Evolutionary conservation across 2,888 invertebrate species (phyloP).

Genomic region (Deilephila elpenor): DNA sequence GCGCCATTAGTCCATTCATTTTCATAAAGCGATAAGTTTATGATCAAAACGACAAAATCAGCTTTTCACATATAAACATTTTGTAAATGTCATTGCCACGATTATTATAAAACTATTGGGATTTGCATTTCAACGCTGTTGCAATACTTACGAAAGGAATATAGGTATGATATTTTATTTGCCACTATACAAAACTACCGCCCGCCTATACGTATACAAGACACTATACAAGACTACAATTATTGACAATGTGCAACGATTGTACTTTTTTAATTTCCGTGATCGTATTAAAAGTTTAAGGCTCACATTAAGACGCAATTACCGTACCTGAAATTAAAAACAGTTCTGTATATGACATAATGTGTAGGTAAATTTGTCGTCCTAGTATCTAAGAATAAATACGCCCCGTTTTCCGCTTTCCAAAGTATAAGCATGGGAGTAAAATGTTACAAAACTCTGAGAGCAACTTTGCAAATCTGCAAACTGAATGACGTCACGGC

Average conservation of each 20-base stretch:
- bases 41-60: not conserved
- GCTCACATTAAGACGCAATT: too few relatives aligned
- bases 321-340: too few relatives aligned
- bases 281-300: too few relatives aligned
- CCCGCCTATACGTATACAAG: too few relatives aligned
- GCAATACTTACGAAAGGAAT: not conserved
- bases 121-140: not conserved
- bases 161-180: not conserved
- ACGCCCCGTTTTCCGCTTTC: not conserved
- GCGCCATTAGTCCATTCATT: not conserved
- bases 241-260: too few relatives aligned
- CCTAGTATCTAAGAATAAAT: not conserved
- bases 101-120: constrained; percentile 12
- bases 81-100: constrained; percentile 19
- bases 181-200: too few relatives aligned
- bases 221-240: too few relatives aligned
- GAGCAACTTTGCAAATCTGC: not conserved
- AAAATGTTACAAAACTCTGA: not conserved
- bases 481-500: not conserved
- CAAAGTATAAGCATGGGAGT: not conserved
- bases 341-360: too few relatives aligned
- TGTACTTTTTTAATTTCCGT: too few relatives aligned
- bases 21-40: not conserved
- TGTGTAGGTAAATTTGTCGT: too few relatives aligned
- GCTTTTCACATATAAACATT: not conserved